Base-by-base conservation (phyloP, 64 coral and sea anemone genomes). In the Astreopora myriophthalma region DNA sequence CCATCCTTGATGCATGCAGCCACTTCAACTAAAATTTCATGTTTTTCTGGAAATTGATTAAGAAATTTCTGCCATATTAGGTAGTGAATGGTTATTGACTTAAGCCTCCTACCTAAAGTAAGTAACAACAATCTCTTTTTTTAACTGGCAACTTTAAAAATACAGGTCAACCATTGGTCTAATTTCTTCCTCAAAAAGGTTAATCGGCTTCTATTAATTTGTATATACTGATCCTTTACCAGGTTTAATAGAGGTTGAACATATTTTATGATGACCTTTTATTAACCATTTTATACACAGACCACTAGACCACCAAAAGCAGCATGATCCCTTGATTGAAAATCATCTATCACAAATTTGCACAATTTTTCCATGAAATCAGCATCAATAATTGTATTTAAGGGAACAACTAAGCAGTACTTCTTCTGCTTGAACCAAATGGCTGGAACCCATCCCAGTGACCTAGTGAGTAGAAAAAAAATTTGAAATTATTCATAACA, bases 391-490 rank as follows among this genome's bases (percentile, higher is more conserved):
- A 12, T 30, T 71, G 14, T 1, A 71, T 34, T 71, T 9, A 71
- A 33, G 5, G 31, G 28, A 71, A 71, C 23, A 36, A 66, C 84
- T 87, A 24, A 85, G 62, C 82, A 39, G 82, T 69, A 48, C 82
- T 85, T 68, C 62, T 68, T 10, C 61, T 44, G 10, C 38, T 69
- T 29, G 34, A 38, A 3, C 82, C 82, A 69, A 85, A 69, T 39
- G 82, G 82, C 22, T 85, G 82, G 24, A 85, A 85, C 11, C 63
- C 82, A 85, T 69, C 82, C 82, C 82, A 85, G 62, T 85, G 82
- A 19, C 57, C 82, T 85, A 35, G 20, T 37, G 20, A 55, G 51
- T 19, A 80, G 24, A 60, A 49, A 16, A 30, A 52, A 19, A 0
- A 25, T 24, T 24, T 2, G 2, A 25, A 24, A 24, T 8, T 66